These are phyloP conservation scores for Pachycephala philippinensis DNA, from an alignment of 2,113 vertebrate species.

Conservation along the genomic window DNA sequence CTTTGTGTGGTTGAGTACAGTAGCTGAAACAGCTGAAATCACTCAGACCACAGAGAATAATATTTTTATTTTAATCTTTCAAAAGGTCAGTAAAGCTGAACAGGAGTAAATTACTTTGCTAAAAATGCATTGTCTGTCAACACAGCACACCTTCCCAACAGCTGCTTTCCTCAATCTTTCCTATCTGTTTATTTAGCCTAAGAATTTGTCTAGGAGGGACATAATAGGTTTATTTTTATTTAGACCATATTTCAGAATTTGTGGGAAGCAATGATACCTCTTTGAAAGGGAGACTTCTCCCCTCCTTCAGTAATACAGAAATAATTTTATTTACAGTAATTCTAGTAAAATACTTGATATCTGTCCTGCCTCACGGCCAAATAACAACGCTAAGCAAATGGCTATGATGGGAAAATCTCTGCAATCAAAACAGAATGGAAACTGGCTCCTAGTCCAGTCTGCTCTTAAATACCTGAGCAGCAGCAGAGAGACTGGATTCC, in stretches of 20 bases:
- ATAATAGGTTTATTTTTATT: neutral
- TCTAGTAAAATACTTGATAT: neutral
- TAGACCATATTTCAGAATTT: neutral
- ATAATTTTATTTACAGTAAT: neutral
- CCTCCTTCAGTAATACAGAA: neutral
- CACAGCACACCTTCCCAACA: slow-evolving; percentile 49
- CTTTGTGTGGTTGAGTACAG: slow-evolving; percentile 32
- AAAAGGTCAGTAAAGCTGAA: slow-evolving; percentile 71
- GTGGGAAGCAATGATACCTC: neutral
- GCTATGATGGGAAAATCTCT: neutral
- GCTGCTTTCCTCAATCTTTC: slow-evolving; percentile 15
- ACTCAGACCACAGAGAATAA: slow-evolving; percentile 49
- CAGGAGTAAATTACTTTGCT: slow-evolving; percentile 61
- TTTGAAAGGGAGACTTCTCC: neutral
- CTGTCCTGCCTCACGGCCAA: neutral
- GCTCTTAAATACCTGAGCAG: neutral
- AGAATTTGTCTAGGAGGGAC: neutral
- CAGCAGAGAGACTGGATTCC: neutral
- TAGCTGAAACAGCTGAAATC: slow-evolving; percentile 31
- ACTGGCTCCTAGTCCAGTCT: neutral
- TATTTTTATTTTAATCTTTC: slow-evolving; percentile 71
- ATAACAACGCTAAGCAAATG: neutral
- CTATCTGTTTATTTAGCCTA: slow-evolving; percentile 41
- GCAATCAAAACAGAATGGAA: neutral
- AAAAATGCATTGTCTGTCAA: slow-evolving; percentile 60